These are phyloP conservation scores for Microplitis demolitor DNA, from an alignment of 1,140 invertebrate species.

Conservation along the genomic window DNA sequence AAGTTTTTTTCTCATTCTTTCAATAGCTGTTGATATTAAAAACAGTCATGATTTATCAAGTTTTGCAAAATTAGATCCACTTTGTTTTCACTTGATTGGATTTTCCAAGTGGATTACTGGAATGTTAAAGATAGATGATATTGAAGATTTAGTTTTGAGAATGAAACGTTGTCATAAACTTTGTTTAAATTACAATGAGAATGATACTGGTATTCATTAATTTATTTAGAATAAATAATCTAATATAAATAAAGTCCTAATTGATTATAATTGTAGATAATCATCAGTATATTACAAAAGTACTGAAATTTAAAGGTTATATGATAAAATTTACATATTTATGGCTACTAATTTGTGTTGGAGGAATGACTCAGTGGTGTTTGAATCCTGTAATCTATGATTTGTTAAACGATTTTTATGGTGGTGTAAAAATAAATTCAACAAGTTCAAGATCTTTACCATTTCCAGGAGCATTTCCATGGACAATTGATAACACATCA, in stretches of 20 bases:
- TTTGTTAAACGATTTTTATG: background rate
- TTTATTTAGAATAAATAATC: background rate
- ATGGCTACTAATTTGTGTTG: background rate
- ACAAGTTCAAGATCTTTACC: background rate
- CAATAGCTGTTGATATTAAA: slow-evolving; percentile 26
- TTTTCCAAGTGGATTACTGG: slow-evolving; percentile 39
- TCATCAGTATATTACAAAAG: background rate
- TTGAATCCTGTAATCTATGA: background rate
- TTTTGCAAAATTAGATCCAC: slow-evolving; percentile 27
- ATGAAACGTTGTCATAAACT: slow-evolving; percentile 36
- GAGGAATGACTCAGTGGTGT: background rate
- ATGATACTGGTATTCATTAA: slow-evolving; percentile 24
- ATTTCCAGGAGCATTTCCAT: background rate
- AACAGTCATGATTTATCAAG: slow-evolving; percentile 21
- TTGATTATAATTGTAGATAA: background rate
- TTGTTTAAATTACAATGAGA: slow-evolving; percentile 27
- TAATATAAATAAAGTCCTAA: no score
- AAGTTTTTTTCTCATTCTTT: slow-evolving; percentile 23
- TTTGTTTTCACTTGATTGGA: slow-evolving; percentile 30
- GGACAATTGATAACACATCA: background rate
- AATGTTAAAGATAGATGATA: slow-evolving; percentile 18
- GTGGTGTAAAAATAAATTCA: background rate
- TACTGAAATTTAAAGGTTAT: background rate
- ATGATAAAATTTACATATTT: background rate
- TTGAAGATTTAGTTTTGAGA: slow-evolving; percentile 28